phyloP scores from a whole-genome alignment of 2,113 vertebrate genomes.

The Leptobrachium leishanense region DNA sequence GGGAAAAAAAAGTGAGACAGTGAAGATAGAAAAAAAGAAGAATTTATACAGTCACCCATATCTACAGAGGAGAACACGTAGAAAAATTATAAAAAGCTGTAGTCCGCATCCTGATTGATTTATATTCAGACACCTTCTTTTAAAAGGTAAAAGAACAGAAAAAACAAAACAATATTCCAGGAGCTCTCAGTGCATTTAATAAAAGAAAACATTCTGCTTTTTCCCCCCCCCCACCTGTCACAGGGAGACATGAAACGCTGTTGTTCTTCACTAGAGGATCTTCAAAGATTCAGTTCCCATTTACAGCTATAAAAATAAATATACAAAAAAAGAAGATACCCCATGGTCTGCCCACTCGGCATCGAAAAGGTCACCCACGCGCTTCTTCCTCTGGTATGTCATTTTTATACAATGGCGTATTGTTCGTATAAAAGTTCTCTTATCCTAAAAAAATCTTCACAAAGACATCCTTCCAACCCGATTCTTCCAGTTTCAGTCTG shows the following conservation, averaged over 20 bases:
- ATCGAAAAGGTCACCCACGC: background rate
- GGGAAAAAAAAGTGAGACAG: no score
- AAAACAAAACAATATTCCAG: background rate
- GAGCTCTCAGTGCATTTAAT: no score
- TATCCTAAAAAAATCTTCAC: slow-evolving; percentile 98
- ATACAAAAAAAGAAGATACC: background rate
- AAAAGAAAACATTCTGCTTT: no score
- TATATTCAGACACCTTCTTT: no score
- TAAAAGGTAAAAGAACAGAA: background rate
- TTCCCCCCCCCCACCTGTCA: no score
- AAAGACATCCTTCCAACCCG: slow-evolving; percentile 94
- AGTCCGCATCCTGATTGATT: no score
- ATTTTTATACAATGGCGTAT: slow-evolving; percentile 88
- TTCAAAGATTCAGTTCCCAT: background rate
- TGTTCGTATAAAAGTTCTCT: slow-evolving; percentile 96
- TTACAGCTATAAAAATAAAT: slow-evolving; percentile 6
- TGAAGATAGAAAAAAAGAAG: no score
- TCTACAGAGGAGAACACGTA: no score
- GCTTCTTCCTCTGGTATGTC: slow-evolving; percentile 47
- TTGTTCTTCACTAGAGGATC: no score
- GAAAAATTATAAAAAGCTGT: no score
- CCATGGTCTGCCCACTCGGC: background rate
- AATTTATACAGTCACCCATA: no score
- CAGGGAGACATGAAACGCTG: no score
- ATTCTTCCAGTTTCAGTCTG: slow-evolving; percentile 98